Conservation (phyloP, 2,888 invertebrate species). For the Cancer borealis region DNA sequence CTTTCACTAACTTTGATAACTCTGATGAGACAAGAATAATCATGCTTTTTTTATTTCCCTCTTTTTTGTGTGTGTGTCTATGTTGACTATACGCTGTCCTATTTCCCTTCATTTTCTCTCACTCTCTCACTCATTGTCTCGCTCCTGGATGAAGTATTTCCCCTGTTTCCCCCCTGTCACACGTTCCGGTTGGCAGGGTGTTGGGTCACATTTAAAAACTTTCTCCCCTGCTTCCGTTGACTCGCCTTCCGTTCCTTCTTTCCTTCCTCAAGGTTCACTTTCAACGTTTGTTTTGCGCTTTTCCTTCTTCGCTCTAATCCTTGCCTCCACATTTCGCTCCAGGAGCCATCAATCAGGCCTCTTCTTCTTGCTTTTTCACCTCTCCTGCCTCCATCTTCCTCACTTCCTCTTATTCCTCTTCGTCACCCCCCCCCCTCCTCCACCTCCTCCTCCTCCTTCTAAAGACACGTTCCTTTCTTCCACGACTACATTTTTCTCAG, state of each 20-base stretch:
- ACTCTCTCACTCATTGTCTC: neutral
- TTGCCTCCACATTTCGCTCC: conserved; percentile 20
- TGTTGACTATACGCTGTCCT: neutral
- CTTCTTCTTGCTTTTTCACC: conserved; percentile 27
- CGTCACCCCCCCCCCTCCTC: neutral
- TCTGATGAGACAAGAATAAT: neutral
- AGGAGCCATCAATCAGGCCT: conserved; percentile 28
- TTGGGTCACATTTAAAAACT: neutral
- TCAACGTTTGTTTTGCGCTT: neutral
- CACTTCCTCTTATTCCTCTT: conserved; percentile 3
- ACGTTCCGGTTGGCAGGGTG: neutral
- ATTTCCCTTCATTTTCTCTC: neutral
- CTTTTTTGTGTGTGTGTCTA: neutral
- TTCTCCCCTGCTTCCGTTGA: neutral
- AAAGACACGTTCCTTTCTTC: neutral
- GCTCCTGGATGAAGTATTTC: neutral
- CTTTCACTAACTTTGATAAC: neutral
- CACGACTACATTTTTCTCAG: conserved; percentile 7
- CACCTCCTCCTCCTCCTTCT: neutral
- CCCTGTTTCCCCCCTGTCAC: neutral
- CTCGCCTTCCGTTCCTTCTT: neutral
- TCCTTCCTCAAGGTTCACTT: neutral
- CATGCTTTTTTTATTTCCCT: neutral
- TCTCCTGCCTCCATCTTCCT: neutral
- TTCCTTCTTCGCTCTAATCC: neutral